Evolutionary conservation across 2,888 invertebrate genomes (phyloP), one percentile per base, ranked within the genome.

Genomic region (Drosophila subquinaria): DNA sequence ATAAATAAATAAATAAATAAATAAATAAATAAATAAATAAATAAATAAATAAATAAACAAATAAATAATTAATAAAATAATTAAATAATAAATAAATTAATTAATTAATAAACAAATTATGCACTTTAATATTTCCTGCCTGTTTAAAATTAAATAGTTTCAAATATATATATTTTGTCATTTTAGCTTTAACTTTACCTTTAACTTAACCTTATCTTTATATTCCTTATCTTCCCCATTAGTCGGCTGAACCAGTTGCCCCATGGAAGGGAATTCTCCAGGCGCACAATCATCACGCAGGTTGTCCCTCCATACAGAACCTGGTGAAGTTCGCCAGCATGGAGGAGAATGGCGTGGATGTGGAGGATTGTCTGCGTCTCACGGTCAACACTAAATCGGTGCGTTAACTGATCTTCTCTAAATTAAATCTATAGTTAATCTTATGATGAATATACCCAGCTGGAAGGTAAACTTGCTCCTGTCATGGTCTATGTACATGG

Each of bases 401-500:
- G 76, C 64, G 90, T 82, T 27, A 11, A 11, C 13, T 15, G 5
- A 27, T 9, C 15, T 38, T 17, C 15, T n/a, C 8, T 20, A 3
- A 3, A 35, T 13, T 1, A 5, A 45, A 27, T 23, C 4, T 17
- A 1, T 9, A 8, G 0, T 13, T 17, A 17, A 30, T 6, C 4
- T 13, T 33, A 0, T 13, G 15, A n/a, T 23, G 4, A 43, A 10
- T 27, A 6, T 20, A 6, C 1, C 13, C 10, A 92, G 92, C 50
- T 92, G 48, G 84, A 74, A 40, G 82, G 72, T 3, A 78, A 74
- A 23, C 48, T 23, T 1, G 65, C 81, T 9, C 93, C 93, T 0
- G 93, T 93, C 1, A 93, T 93, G 93, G 92, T 93, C 8, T 93
- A 92, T 73, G 88, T 93, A 23, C 93, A 93, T 61, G 93, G 93